Conservation (phyloP, 2,888 invertebrate species). For the Theretra japonica region DNA sequence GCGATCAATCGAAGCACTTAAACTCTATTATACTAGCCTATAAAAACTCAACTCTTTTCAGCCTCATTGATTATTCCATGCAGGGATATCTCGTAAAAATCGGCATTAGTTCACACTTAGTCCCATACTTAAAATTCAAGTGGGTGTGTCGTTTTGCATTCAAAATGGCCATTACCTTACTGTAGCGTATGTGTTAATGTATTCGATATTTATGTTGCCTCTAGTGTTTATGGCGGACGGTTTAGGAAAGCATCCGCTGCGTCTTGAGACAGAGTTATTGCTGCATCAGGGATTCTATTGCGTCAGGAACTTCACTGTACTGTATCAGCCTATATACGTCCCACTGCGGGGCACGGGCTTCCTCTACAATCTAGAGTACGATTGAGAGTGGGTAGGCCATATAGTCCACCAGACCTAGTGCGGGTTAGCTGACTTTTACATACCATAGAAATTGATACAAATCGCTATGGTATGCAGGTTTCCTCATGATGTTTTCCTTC, state of each 20-base stretch:
- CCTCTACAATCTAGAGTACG: too few species aligned
- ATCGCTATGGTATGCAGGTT: too few species aligned
- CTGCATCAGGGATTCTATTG: background rate
- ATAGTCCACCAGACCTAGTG: too few species aligned
- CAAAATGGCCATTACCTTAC: conserved; percentile 70
- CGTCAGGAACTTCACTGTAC: too few species aligned
- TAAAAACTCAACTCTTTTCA: conserved; percentile 46
- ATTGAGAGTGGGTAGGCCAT: too few species aligned
- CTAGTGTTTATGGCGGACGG: background rate
- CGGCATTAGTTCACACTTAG: conserved; percentile 78
- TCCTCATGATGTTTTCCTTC: too few species aligned
- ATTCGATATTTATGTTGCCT: background rate
- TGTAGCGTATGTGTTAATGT: conserved; percentile 42
- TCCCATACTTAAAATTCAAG: conserved; percentile 69
- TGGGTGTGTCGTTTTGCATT: conserved; percentile 67
- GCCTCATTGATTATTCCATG: conserved; percentile 64
- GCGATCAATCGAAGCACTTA: conserved; percentile 14
- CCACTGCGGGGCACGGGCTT: too few species aligned
- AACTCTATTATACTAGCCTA: background rate
- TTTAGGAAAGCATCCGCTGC: background rate
- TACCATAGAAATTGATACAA: too few species aligned
- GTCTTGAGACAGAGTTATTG: background rate
- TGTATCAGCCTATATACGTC: too few species aligned
- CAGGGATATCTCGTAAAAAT: conserved; percentile 71
- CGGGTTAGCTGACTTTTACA: too few species aligned